A percentile compares a stretch with the other conserved stretches of the same genome.
Evolutionary conservation across 2,113 vertebrate species (phyloP).

Genomic region (Proteles cristata): DNA sequence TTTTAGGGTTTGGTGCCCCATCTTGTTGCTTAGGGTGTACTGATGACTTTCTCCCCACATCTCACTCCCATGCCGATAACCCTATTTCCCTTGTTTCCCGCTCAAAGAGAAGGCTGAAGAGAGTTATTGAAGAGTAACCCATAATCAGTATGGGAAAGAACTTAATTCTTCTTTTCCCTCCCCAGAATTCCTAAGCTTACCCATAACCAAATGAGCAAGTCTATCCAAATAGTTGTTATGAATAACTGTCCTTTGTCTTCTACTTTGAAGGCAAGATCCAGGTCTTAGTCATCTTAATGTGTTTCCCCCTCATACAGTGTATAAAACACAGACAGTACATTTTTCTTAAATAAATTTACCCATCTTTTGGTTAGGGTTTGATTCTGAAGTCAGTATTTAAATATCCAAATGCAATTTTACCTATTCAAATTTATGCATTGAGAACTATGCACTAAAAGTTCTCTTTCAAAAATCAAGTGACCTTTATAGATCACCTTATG

Average conservation of each 20-base stretch:
- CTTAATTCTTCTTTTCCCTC: background rate
- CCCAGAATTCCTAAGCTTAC: background rate
- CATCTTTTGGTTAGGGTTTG: background rate
- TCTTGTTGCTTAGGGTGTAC: background rate
- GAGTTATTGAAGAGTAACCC: background rate
- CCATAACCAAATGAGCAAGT: background rate
- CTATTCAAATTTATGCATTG: background rate
- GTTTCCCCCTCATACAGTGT: background rate
- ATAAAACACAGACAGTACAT: background rate
- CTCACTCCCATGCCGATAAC: background rate
- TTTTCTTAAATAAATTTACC: conserved; percentile 37
- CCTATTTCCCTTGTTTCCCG: fast-evolving
- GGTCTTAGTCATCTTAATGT: background rate
- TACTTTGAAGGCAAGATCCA: background rate
- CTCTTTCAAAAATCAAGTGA: background rate
- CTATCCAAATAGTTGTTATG: background rate
- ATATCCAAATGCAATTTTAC: background rate
- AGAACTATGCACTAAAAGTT: conserved; percentile 13
- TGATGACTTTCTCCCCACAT: background rate
- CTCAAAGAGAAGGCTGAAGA: background rate
- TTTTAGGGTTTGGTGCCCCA: background rate
- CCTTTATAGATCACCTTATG: background rate
- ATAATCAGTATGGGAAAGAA: background rate
- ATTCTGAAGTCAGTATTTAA: conserved; percentile 19
- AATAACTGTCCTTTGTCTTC: background rate